phyloP scores from a whole-genome alignment of 2,888 invertebrate genomes.

The Acleris holmiana region DNA sequence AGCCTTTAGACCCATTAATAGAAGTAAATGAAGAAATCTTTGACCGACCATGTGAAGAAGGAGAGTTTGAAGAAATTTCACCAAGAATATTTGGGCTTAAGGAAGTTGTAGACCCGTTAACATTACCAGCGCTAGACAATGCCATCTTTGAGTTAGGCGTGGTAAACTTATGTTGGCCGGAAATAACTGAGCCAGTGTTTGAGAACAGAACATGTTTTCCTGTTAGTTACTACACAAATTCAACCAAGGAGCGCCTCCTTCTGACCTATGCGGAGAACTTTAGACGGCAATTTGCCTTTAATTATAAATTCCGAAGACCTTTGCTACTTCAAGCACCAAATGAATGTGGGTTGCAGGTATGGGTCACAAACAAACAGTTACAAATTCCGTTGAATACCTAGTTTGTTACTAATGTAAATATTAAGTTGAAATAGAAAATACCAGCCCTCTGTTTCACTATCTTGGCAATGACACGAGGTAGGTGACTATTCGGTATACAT shows the following conservation, averaged over 20 bases:
- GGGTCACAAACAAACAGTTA: conserved; percentile 11
- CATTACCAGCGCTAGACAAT: conserved; percentile 81
- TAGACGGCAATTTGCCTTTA: conserved; percentile 86
- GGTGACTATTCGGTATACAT: no score
- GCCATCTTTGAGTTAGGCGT: conserved; percentile 85
- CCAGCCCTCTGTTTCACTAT: no score
- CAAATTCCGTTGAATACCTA: conserved; percentile 22
- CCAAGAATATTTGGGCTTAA: conserved; percentile 69
- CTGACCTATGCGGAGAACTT: conserved; percentile 92
- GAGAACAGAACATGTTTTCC: conserved; percentile 86
- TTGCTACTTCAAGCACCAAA: conserved; percentile 89
- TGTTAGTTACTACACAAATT: conserved; percentile 86
- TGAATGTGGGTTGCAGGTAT: conserved; percentile 91
- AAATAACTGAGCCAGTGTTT: conserved; percentile 80
- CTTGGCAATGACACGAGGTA: no score
- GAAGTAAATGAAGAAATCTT: conserved; percentile 75
- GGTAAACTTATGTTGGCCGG: conserved; percentile 87
- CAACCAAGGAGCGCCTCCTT: conserved; percentile 88
- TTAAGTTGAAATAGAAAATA: no score
- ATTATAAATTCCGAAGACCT: conserved; percentile 86
- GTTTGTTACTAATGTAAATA: no score
- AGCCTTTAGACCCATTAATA: conserved; percentile 64
- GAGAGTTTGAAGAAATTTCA: conserved; percentile 62
- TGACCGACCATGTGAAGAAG: conserved; percentile 62
- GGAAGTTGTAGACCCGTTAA: conserved; percentile 67